Conservation (phyloP, 2,797 vertebrate species). For the Geotrypetes seraphini region DNA sequence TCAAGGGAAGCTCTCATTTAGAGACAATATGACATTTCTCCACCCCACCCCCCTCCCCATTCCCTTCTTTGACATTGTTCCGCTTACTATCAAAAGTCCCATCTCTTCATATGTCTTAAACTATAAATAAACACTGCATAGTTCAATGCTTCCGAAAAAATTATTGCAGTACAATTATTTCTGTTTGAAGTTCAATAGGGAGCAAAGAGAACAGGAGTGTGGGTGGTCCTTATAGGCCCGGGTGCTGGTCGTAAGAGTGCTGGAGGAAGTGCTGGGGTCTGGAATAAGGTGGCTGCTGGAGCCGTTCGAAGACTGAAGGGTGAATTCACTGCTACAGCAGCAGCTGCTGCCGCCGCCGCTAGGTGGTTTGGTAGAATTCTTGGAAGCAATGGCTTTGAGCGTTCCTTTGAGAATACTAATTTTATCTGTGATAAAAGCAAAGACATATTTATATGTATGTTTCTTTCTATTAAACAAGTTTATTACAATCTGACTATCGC, state of each 20-base stretch:
- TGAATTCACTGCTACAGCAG: constrained; percentile 66
- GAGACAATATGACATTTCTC: constrained; percentile 40
- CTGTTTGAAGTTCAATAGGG: constrained; percentile 71
- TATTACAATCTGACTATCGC: too few species aligned
- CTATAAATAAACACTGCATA: constrained; percentile 89
- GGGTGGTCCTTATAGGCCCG: constrained; percentile 87
- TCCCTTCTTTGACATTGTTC: constrained; percentile 40
- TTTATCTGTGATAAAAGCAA: constrained; percentile 64
- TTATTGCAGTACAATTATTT: constrained; percentile 82
- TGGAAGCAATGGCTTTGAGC: constrained; percentile 67
- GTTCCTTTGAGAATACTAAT: constrained; percentile 77
- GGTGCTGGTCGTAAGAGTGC: constrained; percentile 85
- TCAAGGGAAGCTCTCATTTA: constrained; percentile 53
- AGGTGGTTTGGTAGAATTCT: constrained; percentile 77
- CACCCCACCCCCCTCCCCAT: constrained; percentile 22
- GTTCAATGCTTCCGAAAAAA: constrained; percentile 69
- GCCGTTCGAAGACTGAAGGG: constrained; percentile 73
- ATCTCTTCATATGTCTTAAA: constrained; percentile 61
- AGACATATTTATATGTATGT: background rate
- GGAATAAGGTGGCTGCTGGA: constrained; percentile 74
- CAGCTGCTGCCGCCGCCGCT: constrained; percentile 66
- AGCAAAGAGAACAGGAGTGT: constrained; percentile 86
- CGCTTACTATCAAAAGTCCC: constrained; percentile 63
- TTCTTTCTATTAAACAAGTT: too few species aligned
- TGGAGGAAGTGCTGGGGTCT: constrained; percentile 73